phyloP scores from a whole-genome alignment of 1,140 invertebrate genomes.

The Aradophagus sp. region DNA sequence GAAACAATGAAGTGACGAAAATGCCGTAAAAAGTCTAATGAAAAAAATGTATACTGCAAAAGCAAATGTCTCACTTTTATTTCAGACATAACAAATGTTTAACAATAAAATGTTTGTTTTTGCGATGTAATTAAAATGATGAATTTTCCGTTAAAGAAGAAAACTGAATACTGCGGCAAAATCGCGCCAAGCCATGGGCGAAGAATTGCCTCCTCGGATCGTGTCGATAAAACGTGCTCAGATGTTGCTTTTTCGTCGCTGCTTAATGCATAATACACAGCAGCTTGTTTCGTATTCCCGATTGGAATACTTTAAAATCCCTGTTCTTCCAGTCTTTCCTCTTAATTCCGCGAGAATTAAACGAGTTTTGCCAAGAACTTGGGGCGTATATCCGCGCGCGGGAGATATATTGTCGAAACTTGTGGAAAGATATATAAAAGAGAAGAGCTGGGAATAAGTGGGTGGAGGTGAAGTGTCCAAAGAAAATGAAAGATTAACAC shows the following conservation, averaged over 20 bases:
- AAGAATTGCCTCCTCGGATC: constrained; percentile 16
- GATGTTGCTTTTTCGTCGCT: constrained; percentile 27
- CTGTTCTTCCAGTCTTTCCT: constrained; percentile 59
- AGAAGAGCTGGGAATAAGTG: constrained; percentile 34
- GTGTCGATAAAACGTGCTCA: constrained; percentile 19
- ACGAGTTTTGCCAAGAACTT: constrained; percentile 65
- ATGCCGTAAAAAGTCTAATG: too few relatives aligned
- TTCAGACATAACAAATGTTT: too few relatives aligned
- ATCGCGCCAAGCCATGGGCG: constrained; percentile 15
- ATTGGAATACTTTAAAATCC: constrained; percentile 66
- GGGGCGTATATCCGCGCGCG: constrained; percentile 43
- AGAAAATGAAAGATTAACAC: constrained; percentile 54
- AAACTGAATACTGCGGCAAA: too few relatives aligned
- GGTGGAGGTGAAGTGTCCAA: constrained; percentile 47
- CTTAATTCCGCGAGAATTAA: constrained; percentile 66
- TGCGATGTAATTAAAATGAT: too few relatives aligned
- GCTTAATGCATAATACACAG: constrained; percentile 37
- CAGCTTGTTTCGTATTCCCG: constrained; percentile 50
- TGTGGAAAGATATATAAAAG: constrained; percentile 58
- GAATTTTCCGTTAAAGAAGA: too few relatives aligned
- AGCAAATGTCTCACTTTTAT: too few relatives aligned
- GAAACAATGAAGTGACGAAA: too few relatives aligned
- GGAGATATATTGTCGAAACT: constrained; percentile 57
- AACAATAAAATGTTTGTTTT: too few relatives aligned
- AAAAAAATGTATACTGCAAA: too few relatives aligned